phyloP scores from a whole-genome alignment of 2,888 invertebrate genomes.

The Drosophila sordidapex region DNA sequence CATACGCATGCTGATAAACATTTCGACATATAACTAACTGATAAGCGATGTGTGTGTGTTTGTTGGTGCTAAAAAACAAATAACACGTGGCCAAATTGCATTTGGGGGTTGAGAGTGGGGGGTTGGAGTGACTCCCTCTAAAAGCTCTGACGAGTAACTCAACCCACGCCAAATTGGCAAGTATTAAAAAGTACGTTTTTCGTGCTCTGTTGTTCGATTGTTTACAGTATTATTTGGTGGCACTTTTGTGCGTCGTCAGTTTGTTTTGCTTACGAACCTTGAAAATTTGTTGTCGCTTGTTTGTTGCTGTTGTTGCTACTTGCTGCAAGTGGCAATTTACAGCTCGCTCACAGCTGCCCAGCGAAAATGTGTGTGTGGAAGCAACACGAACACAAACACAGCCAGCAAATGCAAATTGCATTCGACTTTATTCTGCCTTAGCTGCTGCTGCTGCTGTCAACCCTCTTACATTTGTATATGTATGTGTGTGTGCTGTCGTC shows the following conservation, averaged over 20 bases:
- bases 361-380: slow-evolving; percentile 42
- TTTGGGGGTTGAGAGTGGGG: slow-evolving; percentile 1
- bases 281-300: slow-evolving; percentile 38
- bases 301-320: slow-evolving; percentile 32
- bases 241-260: slow-evolving; percentile 1
- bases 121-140: background rate
- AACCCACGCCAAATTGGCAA: slow-evolving; percentile 6
- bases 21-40: background rate
- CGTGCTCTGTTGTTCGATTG: slow-evolving; percentile 1
- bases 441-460: background rate
- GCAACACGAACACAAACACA: slow-evolving; percentile 51
- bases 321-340: slow-evolving; percentile 32
- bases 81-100: slow-evolving; percentile 48
- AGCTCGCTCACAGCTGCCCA: slow-evolving; percentile 56
- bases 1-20: slow-evolving; percentile 16
- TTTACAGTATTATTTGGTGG: background rate
- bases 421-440: slow-evolving; percentile 30
- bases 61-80: slow-evolving; percentile 11
- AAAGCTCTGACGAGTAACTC: background rate
- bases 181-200: slow-evolving; percentile 6
- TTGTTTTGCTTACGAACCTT: slow-evolving; percentile 42
- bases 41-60: background rate
- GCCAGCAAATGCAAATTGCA: slow-evolving; percentile 42
- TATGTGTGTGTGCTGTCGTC: background rate
- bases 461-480: background rate